Evolutionary conservation across 1,140 invertebrate genomes (phyloP), one percentile per base, ranked within the genome.

Genomic region (Drosophila lowei): DNA sequence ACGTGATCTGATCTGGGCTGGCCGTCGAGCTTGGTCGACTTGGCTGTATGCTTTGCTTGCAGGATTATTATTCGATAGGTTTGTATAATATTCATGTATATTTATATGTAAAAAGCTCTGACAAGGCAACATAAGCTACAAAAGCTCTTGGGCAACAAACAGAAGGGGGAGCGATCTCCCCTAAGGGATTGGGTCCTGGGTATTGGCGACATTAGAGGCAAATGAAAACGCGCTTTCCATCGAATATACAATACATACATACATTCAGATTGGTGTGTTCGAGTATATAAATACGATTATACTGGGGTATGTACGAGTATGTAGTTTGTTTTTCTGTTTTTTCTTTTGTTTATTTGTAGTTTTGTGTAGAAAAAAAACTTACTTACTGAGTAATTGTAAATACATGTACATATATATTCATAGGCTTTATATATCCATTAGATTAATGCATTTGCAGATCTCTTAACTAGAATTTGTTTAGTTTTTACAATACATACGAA

Each of bases 61-160:
- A 41, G 30, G 18, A 43, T 59, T 28, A 56, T 70, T 56, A 15
- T 57, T 64, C 58, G 34, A 58, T 67, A 76, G 57, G 38, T 61
- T 55, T 77, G 42, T 72, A 53, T 66, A 56, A 52, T 61, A 71
- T 66, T 74, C 52, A 43, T 72, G 71, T 84, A 77, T 77, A 66
- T 67, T 59, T 48, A 67, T 61, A 71, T 77, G 73, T 81, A 81
- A 86, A 85, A 85, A 85, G 80, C 80, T 85, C 81, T 86, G 83
- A 77, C 73, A 85, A 86, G 80, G 80, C 80, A 85, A 85, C 81
- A 86, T 57, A 85, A 81, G 81, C 81, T 77, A 85, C 64, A 85
- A 64, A 83, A 85, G 83, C 81, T 81, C 84, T 56, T 46, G 13
- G 64, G 64, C 38, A 34, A 52, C 9, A 3, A 61, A 61, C 25